Percentiles rank a stretch among this genome's conserved stretches.
Conservation (phyloP, 2,797 vertebrate genomes). For the Gadopsis marmoratus region DNA sequence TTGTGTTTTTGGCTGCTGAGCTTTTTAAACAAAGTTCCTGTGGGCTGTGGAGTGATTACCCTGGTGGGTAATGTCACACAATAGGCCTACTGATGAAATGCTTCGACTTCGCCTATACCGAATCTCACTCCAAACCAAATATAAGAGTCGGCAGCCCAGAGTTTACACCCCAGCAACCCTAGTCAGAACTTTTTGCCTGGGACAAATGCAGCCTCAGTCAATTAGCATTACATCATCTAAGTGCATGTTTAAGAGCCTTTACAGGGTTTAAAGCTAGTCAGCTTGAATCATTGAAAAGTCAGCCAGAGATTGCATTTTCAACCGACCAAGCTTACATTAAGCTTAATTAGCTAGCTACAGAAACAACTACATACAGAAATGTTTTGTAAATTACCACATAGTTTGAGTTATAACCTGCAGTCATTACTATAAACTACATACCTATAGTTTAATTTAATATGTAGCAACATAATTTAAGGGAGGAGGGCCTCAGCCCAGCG, state of each 20-base stretch:
- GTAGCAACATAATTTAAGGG: neutral
- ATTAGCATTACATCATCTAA: neutral
- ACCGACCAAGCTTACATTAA: neutral
- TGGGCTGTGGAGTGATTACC: no score
- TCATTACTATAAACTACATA: neutral
- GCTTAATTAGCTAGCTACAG: neutral
- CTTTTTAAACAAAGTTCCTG: no score
- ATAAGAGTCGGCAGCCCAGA: no score
- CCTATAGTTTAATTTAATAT: neutral
- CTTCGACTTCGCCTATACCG: no score
- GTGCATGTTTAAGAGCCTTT: neutral
- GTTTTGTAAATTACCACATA: neutral
- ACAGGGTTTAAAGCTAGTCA: neutral
- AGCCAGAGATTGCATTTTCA: neutral
- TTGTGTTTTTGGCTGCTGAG: no score
- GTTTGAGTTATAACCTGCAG: neutral
- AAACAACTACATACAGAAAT: neutral
- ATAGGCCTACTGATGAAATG: no score
- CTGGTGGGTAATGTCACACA: no score
- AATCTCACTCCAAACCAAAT: no score
- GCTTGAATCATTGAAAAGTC: neutral
- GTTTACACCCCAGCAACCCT: no score
- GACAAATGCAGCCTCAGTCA: neutral
- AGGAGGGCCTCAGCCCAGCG: conserved; percentile 3
- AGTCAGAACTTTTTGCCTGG: no score